Evolutionary conservation across 2,888 invertebrate species (phyloP).

Genomic region (Amblyjoppa proteus): DNA sequence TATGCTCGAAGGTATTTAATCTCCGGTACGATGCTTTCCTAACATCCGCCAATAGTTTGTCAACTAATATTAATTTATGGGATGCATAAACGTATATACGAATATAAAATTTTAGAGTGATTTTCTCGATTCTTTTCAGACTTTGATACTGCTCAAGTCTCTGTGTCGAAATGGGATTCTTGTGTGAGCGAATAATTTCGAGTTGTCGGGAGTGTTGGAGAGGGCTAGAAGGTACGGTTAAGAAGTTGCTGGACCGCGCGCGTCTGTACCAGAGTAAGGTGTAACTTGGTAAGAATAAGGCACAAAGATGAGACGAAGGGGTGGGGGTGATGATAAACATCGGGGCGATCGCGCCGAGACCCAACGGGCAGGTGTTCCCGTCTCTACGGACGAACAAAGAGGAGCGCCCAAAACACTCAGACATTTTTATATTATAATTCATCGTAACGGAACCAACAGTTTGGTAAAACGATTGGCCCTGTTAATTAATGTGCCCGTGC

Average conservation of each 20-base stretch:
- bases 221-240: conserved; percentile 40
- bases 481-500: neutral
- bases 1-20: neutral
- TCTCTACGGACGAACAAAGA: conserved; percentile 75
- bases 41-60: neutral
- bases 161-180: neutral
- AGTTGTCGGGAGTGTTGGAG: conserved; percentile 37
- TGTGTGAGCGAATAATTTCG: neutral
- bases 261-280: neutral
- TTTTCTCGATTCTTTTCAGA: too few relatives aligned
- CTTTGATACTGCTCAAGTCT: too few relatives aligned
- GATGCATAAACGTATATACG: too few relatives aligned
- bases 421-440: conserved; percentile 37
- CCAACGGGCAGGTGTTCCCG: conserved; percentile 77
- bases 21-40: neutral
- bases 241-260: neutral
- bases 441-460: neutral
- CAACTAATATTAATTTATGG: neutral
- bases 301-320: conserved; percentile 4
- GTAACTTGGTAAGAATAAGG: neutral
- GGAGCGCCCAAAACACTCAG: conserved; percentile 44
- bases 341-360: conserved; percentile 71
- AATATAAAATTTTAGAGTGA: too few relatives aligned
- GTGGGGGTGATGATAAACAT: neutral
- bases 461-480: neutral